Percentiles rank a stretch among this genome's conserved stretches.
Evolutionary conservation across 2,888 invertebrate genomes (phyloP).

Genomic region (Apocheima hispidaria): DNA sequence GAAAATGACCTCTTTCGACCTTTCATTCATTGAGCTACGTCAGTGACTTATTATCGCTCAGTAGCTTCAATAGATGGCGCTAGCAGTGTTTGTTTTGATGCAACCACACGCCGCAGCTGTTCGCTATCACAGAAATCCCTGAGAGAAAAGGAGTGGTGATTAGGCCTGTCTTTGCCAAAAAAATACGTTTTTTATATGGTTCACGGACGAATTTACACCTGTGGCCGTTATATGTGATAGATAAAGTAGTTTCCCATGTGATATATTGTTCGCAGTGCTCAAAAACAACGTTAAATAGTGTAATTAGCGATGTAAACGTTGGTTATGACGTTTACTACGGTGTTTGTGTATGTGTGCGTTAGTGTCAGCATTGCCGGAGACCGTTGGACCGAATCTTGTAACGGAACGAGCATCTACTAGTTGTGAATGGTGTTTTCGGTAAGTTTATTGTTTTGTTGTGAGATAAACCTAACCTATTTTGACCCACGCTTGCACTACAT

Average conservation of each 20-base stretch:
- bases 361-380: constrained; percentile 79
- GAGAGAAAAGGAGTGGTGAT: constrained; percentile 86
- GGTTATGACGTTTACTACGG: constrained; percentile 82
- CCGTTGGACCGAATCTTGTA: constrained; percentile 83
- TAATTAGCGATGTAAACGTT: constrained; percentile 81
- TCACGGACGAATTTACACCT: constrained; percentile 62
- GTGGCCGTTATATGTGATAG: constrained; percentile 66
- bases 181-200: constrained; percentile 80
- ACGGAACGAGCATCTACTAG: constrained; percentile 70
- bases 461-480: constrained; percentile 65
- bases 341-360: constrained; percentile 73
- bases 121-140: constrained; percentile 84
- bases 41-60: constrained; percentile 14
- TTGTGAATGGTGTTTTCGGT: constrained; percentile 76
- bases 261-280: constrained; percentile 70
- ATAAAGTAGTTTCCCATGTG: constrained; percentile 66
- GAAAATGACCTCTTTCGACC: not conserved
- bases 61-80: constrained; percentile 62
- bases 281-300: constrained; percentile 71
- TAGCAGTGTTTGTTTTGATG: constrained; percentile 81
- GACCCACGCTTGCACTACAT: constrained; percentile 62
- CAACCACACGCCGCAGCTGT: constrained; percentile 80
- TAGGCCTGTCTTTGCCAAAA: constrained; percentile 79
- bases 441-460: constrained; percentile 71
- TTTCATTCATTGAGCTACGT: not conserved